A percentile compares a stretch with the other conserved stretches of the same genome.
Evolutionary conservation across 1,140 invertebrate species (phyloP).

Genomic region (Cotesia vestalis): DNA sequence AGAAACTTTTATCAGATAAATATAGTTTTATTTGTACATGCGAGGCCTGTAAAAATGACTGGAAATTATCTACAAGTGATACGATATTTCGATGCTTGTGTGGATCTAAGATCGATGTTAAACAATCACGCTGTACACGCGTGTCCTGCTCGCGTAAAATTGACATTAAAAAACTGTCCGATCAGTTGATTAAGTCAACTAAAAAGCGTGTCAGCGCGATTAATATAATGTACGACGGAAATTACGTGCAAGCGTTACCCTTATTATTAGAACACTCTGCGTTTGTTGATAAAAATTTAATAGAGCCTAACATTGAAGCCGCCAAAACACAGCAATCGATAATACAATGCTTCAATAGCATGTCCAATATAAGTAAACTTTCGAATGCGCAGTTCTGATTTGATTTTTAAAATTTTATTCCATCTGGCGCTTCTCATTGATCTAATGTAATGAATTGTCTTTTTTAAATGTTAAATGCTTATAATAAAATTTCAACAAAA

Average conservation of each 20-base stretch:
- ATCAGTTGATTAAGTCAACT: conserved; percentile 49
- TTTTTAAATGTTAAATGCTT: too few species aligned
- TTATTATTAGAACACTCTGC: conserved; percentile 53
- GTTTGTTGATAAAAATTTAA: conserved; percentile 52
- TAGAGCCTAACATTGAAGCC: conserved; percentile 54
- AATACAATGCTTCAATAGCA: conserved; percentile 61
- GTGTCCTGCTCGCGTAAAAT: conserved; percentile 43
- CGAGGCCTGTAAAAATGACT: conserved; percentile 66
- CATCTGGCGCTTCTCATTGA: too few species aligned
- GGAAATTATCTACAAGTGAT: conserved; percentile 54
- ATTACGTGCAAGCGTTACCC: conserved; percentile 55
- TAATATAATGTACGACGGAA: conserved; percentile 55
- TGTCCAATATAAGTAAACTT: conserved; percentile 41
- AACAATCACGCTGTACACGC: conserved; percentile 33
- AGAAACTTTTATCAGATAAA: conserved; percentile 63
- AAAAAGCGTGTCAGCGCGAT: conserved; percentile 52
- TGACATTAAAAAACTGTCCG: conserved; percentile 46
- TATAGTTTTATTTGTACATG: conserved; percentile 71
- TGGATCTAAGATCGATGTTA: conserved; percentile 17
- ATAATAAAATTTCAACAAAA: background rate
- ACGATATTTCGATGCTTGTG: conserved; percentile 48
- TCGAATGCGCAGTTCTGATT: background rate
- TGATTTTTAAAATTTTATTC: background rate
- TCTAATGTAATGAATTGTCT: too few species aligned
- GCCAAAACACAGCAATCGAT: conserved; percentile 64